Base-by-base conservation (phyloP, 1,140 invertebrate genomes). In the Procambarus clarkii region DNA sequence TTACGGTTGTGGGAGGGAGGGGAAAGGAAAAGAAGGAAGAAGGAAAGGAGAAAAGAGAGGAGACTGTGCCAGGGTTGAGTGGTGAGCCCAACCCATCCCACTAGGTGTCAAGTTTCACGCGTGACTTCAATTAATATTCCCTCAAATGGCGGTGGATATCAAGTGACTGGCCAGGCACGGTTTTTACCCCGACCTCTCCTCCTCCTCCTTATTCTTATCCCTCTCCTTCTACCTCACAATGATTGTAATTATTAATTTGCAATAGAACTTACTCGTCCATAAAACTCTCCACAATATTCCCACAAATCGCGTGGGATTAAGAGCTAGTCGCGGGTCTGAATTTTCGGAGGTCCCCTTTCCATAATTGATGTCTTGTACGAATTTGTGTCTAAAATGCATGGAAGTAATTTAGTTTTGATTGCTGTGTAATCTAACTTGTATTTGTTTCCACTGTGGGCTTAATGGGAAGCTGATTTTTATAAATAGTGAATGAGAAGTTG, bases 321-420 rank as follows among this genome's bases (percentile, higher is more conserved):
- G 50, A 24, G 46, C 50, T 44, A 50, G 46, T n/a, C 78, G 21
- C n/a, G 74, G 71, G 46, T 46, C 44, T 18, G 24, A 86, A 44
- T 86, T 69, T 86, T 86, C 74, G 74, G 9, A 9, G 84, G 34
- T 5, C 84, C 11, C 64, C 84, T 34, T 71, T 86, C 74, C 71
- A 86, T 86, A 77, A 77, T 86, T 86, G 74, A 86, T 86, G 84
- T 86, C 60, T 69, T 76, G 84, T 54, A 54, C 84, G 84, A 86
- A 76, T 86, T 76, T 86, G 84, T 86, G 58, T 86, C 50, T 86
- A 86, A 86, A 86, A 86, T 86, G 84, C 84, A 86, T 86, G 69
- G 84, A 86, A 74, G 84, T 86, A 86, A 86, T 86, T 86, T 77
- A 76, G 84, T 86, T 86, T 86, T 86, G 84, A 86, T 86, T 77